Evolutionary conservation across 1,140 invertebrate genomes (phyloP), one percentile per base, ranked within the genome.

Genomic region (Ganaspis sp.): DNA sequence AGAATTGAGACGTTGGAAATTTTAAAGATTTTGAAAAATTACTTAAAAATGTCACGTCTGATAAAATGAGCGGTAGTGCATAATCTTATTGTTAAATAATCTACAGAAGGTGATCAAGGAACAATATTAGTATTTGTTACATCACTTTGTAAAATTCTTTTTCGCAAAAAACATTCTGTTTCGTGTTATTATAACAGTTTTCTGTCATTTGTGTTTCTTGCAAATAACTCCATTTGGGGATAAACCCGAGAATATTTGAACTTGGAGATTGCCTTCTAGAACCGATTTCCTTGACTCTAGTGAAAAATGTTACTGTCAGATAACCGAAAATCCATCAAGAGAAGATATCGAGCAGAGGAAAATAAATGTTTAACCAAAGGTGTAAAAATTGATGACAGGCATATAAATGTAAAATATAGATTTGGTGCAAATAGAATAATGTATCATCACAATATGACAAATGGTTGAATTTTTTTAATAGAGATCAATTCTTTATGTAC

Each of bases 241-340:
- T 64, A 64, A 64, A 64, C 23, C 26, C 12, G 58, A 34, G 58
- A 64, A 64, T 64, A 64, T 64, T 64, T 64, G 58, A 64, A 64
- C 58, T 64, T 29, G 23, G 15, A 64, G 58, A 64, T 64, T 64
- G 23, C 58, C 26, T 64, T 26, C 23, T 6, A 34, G 58, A 64
- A 64, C 23, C 23, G 58, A 64, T 64, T 64, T 64, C 12, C 58
- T 29, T 64, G 26, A 29, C 26, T 29, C 29, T 26, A 64, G 58
- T 64, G 58, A 64, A 64, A 64, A 64, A 64, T 64, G 58, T 64
- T 12, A 64, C 23, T 29, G 23, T 64, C 58, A 64, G 58, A 64
- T 64, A 64, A 29, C 58, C 12, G 4, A 29, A 26, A 64, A 64
- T 64, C 58, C 58, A 64, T 64, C 58, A 64, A 11, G 23, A 11